Evolutionary conservation across 2,113 vertebrate genomes (phyloP).

Genomic region (Actenoides lindsayi): DNA sequence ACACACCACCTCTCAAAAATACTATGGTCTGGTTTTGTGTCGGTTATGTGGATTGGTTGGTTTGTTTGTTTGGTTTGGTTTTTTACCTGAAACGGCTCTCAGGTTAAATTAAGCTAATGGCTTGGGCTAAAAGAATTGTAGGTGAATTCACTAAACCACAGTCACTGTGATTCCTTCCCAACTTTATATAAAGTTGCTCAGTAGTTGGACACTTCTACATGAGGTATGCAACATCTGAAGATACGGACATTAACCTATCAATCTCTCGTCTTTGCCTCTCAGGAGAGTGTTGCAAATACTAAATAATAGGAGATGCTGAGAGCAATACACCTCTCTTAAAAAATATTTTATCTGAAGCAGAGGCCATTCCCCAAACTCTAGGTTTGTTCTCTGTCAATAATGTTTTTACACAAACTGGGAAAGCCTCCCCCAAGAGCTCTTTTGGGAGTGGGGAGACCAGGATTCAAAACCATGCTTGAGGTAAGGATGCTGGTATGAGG

Average conservation of each 20-base stretch:
- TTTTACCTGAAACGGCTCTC: neutral
- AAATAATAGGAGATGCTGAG: neutral
- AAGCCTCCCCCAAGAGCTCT: neutral
- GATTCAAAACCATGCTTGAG: neutral
- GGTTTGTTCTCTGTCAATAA: neutral
- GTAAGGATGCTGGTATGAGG: neutral
- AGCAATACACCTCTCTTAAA: neutral
- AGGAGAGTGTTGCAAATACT: neutral
- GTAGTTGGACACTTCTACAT: neutral
- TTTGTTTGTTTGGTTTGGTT: neutral
- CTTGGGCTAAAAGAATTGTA: neutral
- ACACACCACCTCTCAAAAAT: neutral
- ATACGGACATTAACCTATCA: neutral
- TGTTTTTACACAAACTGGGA: neutral
- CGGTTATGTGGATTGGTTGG: too few relatives aligned
- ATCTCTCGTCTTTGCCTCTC: neutral
- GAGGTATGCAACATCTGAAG: neutral
- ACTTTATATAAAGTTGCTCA: neutral
- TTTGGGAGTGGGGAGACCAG: neutral
- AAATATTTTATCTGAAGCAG: neutral
- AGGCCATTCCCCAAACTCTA: neutral
- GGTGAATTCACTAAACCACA: neutral
- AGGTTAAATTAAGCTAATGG: neutral
- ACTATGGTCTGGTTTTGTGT: neutral
- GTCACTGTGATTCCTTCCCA: neutral